These are phyloP conservation scores for Leptestheria dahalacensis DNA, from an alignment of 1,140 invertebrate species.

Conservation along the genomic window DNA sequence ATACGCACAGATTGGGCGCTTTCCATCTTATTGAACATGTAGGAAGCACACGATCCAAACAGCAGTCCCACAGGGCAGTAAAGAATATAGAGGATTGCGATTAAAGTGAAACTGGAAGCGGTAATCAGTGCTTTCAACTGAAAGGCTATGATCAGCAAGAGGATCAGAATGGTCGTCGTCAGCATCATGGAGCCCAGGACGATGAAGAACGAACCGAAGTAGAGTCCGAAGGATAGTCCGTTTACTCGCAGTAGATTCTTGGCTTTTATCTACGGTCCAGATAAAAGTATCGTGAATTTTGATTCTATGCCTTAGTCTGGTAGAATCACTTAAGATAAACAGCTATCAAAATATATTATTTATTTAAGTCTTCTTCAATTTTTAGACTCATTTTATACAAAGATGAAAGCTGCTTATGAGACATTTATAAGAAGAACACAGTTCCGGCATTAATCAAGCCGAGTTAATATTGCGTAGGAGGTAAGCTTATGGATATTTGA, in stretches of 20 bases:
- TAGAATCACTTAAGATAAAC: slow-evolving; percentile 12
- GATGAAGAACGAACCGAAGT: slow-evolving; percentile 60
- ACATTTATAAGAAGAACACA: too few relatives aligned
- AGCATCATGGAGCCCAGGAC: slow-evolving; percentile 50
- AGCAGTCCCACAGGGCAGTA: slow-evolving; percentile 59
- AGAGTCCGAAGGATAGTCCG: slow-evolving; percentile 56
- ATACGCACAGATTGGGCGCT: slow-evolving; percentile 50
- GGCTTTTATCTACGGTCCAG: slow-evolving; percentile 55
- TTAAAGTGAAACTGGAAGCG: slow-evolving; percentile 47
- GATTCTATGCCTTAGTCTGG: slow-evolving; percentile 1
- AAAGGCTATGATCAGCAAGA: slow-evolving; percentile 49
- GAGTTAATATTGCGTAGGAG: too few relatives aligned
- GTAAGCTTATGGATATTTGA: too few relatives aligned
- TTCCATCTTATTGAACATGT: slow-evolving; percentile 65
- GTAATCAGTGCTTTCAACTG: slow-evolving; percentile 48
- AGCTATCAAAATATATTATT: slow-evolving; percentile 3
- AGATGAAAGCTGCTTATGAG: too few relatives aligned
- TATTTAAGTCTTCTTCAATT: background rate
- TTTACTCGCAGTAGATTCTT: slow-evolving; percentile 69
- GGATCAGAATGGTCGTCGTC: slow-evolving; percentile 44
- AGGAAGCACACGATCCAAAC: slow-evolving; percentile 56
- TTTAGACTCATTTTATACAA: too few relatives aligned
- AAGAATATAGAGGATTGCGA: slow-evolving; percentile 47
- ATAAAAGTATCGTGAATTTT: too few relatives aligned
- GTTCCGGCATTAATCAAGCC: too few relatives aligned